Evolutionary conservation across 1,140 invertebrate genomes (phyloP).

Genomic region (Melitaea cinxia): DNA sequence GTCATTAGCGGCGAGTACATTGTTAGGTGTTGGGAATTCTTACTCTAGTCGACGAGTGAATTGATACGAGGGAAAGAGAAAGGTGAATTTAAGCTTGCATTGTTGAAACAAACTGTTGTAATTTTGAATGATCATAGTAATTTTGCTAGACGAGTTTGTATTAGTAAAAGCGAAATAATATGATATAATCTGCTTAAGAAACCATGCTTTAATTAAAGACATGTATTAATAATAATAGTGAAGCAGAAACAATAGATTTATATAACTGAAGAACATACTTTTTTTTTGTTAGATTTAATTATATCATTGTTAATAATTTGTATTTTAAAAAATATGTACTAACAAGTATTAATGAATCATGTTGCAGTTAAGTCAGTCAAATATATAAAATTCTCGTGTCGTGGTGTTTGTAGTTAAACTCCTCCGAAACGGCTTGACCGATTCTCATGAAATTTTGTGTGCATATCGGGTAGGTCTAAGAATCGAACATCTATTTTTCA

Average conservation of each 20-base stretch:
- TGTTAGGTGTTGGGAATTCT: conserved; percentile 57
- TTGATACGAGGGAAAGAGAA: conserved; percentile 54
- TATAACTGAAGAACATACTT: background rate
- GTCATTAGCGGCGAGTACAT: conserved; percentile 58
- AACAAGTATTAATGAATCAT: no score
- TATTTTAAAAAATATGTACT: background rate
- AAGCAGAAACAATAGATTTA: background rate
- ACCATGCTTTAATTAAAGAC: background rate
- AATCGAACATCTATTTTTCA: no score
- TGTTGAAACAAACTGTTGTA: conserved; percentile 53
- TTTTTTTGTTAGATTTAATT: background rate
- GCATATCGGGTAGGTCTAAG: no score
- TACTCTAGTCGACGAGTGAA: conserved; percentile 42
- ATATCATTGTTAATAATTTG: background rate
- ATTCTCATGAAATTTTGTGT: no score
- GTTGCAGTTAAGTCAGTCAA: no score
- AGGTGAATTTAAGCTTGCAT: conserved; percentile 46
- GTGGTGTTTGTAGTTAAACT: no score
- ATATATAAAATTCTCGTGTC: no score
- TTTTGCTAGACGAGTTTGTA: conserved; percentile 24
- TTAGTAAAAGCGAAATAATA: conserved; percentile 27
- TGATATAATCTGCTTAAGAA: conserved; percentile 11
- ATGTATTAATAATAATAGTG: background rate
- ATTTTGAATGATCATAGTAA: conserved; percentile 42
- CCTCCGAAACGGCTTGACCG: no score